These are phyloP conservation scores for Stenichneumon culpator DNA, from an alignment of 2,888 invertebrate genomes.

Conservation along the genomic window DNA sequence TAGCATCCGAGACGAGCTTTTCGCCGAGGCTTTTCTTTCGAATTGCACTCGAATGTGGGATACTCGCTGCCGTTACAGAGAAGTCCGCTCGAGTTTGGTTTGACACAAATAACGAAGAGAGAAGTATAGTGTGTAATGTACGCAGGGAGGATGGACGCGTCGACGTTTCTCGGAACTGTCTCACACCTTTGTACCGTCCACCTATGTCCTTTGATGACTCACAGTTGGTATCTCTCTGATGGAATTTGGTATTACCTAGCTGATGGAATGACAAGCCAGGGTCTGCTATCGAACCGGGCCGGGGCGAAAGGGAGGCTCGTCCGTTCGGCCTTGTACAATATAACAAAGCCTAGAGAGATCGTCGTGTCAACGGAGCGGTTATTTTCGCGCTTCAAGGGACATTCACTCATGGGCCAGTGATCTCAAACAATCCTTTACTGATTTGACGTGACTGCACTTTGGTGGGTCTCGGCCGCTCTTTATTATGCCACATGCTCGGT, in stretches of 20 bases:
- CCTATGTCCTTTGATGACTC: conserved; percentile 61
- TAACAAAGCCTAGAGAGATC: conserved; percentile 59
- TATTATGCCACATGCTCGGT: not conserved
- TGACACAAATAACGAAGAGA: conserved; percentile 17
- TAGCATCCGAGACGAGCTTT: conserved; percentile 11
- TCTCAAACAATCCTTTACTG: conserved; percentile 71
- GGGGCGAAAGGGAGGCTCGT: conserved; percentile 22
- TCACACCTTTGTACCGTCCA: conserved; percentile 9
- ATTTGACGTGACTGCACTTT: conserved; percentile 68
- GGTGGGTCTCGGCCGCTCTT: conserved; percentile 13
- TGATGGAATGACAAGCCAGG: conserved; percentile 54
- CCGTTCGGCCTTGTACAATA: conserved; percentile 52
- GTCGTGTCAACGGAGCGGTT: conserved; percentile 70
- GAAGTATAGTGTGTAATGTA: conserved; percentile 5
- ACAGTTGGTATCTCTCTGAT: conserved; percentile 62
- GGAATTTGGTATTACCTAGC: conserved; percentile 58
- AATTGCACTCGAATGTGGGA: not conserved
- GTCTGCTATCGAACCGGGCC: conserved; percentile 46
- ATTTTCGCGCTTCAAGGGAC: conserved; percentile 74
- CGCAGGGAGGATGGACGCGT: conserved; percentile 21
- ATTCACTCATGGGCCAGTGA: conserved; percentile 72
- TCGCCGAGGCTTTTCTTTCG: conserved; percentile 20
- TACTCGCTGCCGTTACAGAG: not conserved
- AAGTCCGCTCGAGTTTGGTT: conserved; percentile 35
- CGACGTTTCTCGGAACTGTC: conserved; percentile 32